Conservation (phyloP, 1,140 invertebrate species). For the Heliconius himera region DNA sequence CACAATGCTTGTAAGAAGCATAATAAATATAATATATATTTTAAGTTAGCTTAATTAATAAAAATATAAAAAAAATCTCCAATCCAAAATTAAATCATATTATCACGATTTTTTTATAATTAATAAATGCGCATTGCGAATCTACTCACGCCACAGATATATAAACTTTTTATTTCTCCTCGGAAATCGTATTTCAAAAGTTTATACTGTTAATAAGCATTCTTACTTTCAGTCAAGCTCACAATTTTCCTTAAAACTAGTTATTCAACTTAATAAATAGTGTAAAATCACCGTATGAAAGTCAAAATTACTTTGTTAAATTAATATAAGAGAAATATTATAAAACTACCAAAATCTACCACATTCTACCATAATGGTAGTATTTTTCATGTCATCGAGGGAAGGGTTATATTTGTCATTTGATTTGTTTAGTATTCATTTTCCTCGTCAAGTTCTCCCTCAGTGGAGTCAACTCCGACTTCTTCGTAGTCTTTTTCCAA, state of each 20-base stretch:
- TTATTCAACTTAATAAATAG: constrained; percentile 39
- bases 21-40: constrained; percentile 46
- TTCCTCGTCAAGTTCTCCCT: constrained; percentile 85
- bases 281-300: constrained; percentile 33
- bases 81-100: constrained; percentile 40
- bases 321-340: neutral
- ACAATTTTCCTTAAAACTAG: constrained; percentile 50
- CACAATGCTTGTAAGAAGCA: constrained; percentile 51
- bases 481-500: constrained; percentile 94
- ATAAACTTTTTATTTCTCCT: constrained; percentile 59
- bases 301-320: neutral
- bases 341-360: constrained; percentile 16
- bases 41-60: constrained; percentile 58
- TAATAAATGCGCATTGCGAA: constrained; percentile 66
- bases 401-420: neutral
- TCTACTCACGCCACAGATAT: constrained; percentile 42
- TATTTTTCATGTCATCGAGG: constrained; percentile 10
- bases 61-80: constrained; percentile 33
- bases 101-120: constrained; percentile 58
- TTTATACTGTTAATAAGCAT: constrained; percentile 60
- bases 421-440: constrained; percentile 80
- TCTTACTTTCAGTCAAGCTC: constrained; percentile 48
- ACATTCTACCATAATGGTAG: constrained; percentile 34
- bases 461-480: constrained; percentile 89
- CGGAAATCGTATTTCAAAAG: constrained; percentile 56